Conservation (phyloP, 2,888 invertebrate genomes). For the Polydrusus pterygomalis region DNA sequence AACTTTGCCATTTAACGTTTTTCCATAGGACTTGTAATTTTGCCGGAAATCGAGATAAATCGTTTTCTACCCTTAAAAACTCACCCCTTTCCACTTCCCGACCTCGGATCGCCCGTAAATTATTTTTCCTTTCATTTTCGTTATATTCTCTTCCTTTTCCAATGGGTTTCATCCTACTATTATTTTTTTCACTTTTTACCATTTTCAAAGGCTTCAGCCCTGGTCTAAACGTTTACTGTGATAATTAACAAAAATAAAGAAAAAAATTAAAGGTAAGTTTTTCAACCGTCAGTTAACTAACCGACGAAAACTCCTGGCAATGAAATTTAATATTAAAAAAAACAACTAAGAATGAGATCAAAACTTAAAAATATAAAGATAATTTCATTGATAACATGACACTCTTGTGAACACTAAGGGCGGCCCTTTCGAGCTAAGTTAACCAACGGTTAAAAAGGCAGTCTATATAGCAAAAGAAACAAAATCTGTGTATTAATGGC, state of each 20-base stretch:
- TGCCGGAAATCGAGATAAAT: too few relatives aligned
- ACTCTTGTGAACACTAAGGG: slow-evolving; percentile 17
- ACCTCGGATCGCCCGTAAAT: too few relatives aligned
- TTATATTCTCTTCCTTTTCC: too few relatives aligned
- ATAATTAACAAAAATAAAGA: background rate
- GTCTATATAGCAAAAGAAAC: slow-evolving; percentile 21
- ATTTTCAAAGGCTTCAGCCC: too few relatives aligned
- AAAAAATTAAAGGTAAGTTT: background rate
- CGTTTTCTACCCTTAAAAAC: too few relatives aligned
- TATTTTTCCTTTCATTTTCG: too few relatives aligned
- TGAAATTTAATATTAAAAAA: slow-evolving; percentile 2
- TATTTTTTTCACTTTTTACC: too few relatives aligned
- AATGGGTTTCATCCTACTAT: too few relatives aligned
- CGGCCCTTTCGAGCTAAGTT: background rate
- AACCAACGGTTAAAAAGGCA: slow-evolving; percentile 7
- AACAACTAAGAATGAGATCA: slow-evolving; percentile 34
- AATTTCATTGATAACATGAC: slow-evolving; percentile 21
- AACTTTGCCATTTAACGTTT: too few relatives aligned
- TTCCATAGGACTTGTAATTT: too few relatives aligned
- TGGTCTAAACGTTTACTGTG: background rate
- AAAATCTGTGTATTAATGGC: background rate
- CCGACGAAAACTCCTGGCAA: background rate
- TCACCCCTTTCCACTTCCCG: too few relatives aligned
- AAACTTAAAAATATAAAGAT: slow-evolving; percentile 26
- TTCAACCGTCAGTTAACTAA: background rate